These are phyloP conservation scores for Miichthys miiuy DNA, from an alignment of 2,797 vertebrate genomes.

Conservation along the genomic window DNA sequence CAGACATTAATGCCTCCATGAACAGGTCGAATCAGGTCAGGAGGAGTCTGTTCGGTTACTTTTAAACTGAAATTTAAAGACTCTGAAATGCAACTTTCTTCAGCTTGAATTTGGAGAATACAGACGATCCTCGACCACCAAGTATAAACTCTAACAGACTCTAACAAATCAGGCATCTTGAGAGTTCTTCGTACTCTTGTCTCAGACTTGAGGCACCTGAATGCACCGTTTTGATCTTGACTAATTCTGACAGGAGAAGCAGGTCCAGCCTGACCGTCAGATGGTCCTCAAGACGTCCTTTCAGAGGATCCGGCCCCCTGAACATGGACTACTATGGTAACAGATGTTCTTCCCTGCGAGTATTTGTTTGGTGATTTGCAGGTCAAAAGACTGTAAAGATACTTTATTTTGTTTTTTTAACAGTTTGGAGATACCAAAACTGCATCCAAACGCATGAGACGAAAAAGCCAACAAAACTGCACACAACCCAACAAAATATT, in stretches of 20 bases:
- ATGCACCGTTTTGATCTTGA: not conserved
- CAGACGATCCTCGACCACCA: not conserved
- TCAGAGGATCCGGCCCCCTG: slow-evolving; percentile 10
- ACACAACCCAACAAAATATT: too few species aligned
- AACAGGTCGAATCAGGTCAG: too few species aligned
- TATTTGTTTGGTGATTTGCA: not conserved
- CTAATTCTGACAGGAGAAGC: not conserved
- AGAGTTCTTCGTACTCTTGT: not conserved
- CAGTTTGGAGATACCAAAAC: too few species aligned
- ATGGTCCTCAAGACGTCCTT: not conserved
- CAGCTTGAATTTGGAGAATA: not conserved
- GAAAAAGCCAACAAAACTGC: too few species aligned
- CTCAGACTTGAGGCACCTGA: not conserved
- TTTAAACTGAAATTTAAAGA: too few species aligned
- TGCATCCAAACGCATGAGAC: too few species aligned
- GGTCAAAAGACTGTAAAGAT: too few species aligned
- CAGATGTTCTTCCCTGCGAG: not conserved
- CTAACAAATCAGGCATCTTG: not conserved
- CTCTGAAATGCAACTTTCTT: too few species aligned
- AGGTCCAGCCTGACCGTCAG: not conserved
- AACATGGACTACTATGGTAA: not conserved
- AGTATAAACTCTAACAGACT: too few species aligned
- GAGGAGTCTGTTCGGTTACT: too few species aligned
- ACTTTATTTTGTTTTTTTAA: too few species aligned
- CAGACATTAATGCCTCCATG: too few species aligned